Base-by-base conservation (phyloP, 2,113 vertebrate species). In the Alethe castanea region DNA sequence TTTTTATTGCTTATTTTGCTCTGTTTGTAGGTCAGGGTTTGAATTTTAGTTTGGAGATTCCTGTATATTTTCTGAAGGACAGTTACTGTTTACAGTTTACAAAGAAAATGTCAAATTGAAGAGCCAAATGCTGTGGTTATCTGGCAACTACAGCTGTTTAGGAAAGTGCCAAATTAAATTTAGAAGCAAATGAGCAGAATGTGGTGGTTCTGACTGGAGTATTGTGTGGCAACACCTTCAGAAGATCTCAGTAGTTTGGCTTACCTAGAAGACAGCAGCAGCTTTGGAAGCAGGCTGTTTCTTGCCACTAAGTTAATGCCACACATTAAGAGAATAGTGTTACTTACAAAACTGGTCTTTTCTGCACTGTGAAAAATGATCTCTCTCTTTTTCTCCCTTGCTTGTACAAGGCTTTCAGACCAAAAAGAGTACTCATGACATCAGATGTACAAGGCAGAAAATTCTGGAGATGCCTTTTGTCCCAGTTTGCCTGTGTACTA, bases 321-420 rank as follows among this genome's bases (percentile, higher is more conserved):
- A 8, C 57, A 44, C 8, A 14, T 36, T 56, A 70, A 56, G 28
- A 84, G 31, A 72, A 33, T 12, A 8, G 9, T 47, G 13, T 71
- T 61, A 33, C 8, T 71, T 85, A 56, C 33, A 73, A n/a, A 18
- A 53, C 12, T 69, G 12, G 0, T 1, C 18, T 73, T 76, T 15
- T 56, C 70, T 42, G 4, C 0, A 0, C 20, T 42, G 13, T 76
- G 14, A 22, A 23, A 67, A 35, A 56, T 18, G 18, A 48, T 36
- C 9, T 60, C 1, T 8, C 5, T 54, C 17, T 65, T 20, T 20
- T 73, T 82, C 48, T 56, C 8, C 13, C 23, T 48, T 48, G 23
- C 11, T 66, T 81, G 20, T 62, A 8, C 44, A 59, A 17, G 3
- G 2, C 5, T 59, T n/a, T 16, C 11, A 66, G 52, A 77, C 29